Conservation (phyloP, 2,113 vertebrate species). For the Motacilla alba region DNA sequence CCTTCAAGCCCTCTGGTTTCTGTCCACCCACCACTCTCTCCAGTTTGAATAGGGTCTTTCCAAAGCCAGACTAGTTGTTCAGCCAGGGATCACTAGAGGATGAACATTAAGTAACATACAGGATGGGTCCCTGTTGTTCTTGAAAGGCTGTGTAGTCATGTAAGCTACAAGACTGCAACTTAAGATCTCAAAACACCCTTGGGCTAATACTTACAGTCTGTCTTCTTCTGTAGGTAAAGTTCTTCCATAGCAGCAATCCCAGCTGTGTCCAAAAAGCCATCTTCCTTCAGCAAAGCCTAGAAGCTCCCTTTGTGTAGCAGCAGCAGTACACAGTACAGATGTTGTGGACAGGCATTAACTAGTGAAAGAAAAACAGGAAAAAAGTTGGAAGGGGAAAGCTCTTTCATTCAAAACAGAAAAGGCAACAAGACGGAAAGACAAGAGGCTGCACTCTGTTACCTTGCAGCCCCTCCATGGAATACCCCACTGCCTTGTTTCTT, state of each 20-base stretch:
- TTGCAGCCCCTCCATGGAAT: accelerated
- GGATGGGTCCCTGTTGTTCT: neutral
- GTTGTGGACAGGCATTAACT: conserved; percentile 81
- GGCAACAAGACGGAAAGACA: neutral
- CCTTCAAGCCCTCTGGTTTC: neutral
- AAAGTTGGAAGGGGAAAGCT: neutral
- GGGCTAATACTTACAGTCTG: conserved; percentile 85
- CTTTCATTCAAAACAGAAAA: neutral
- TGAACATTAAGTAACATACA: neutral
- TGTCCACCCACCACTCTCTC: neutral
- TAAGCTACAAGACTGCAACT: neutral
- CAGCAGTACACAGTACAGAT: conserved; percentile 63
- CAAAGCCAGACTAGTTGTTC: neutral
- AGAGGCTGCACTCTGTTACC: neutral
- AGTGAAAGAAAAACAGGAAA: neutral
- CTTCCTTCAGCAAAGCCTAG: conserved; percentile 58
- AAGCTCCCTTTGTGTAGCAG: conserved; percentile 3
- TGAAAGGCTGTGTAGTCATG: neutral
- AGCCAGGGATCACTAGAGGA: neutral
- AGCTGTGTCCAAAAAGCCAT: conserved; percentile 91
- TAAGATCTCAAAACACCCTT: neutral
- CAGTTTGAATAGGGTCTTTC: neutral
- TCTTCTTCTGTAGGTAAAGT: conserved; percentile 90
- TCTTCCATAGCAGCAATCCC: conserved; percentile 95
- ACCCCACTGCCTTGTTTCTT: neutral